Evolutionary conservation across 2,797 vertebrate genomes (phyloP).

Genomic region (Pelochelys cantorii): DNA sequence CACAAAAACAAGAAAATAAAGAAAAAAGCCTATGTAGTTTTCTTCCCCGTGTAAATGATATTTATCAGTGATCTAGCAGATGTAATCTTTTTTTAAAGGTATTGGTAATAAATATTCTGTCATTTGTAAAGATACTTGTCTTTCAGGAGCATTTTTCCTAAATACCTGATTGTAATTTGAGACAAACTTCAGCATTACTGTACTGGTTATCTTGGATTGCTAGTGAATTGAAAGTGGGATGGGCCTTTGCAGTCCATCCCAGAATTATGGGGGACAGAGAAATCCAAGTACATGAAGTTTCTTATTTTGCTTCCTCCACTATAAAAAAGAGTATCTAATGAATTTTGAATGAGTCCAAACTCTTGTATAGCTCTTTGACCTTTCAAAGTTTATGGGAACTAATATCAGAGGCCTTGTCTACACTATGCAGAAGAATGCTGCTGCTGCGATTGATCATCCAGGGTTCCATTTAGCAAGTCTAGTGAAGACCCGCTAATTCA

Average conservation of each 20-base stretch:
- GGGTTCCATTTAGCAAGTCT: too few species aligned
- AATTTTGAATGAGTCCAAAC: background rate
- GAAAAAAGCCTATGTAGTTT: conserved; percentile 76
- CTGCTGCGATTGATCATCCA: too few species aligned
- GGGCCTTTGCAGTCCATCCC: background rate
- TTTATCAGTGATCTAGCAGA: conserved; percentile 82
- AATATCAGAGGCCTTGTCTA: background rate
- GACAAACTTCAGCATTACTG: background rate
- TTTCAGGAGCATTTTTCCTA: conserved; percentile 75
- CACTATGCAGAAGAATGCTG: too few species aligned
- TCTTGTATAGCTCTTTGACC: fast-evolving
- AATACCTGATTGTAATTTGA: background rate
- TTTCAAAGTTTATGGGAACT: fast-evolving
- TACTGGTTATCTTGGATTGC: background rate
- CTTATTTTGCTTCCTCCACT: background rate
- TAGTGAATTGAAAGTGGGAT: background rate
- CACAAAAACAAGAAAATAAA: conserved; percentile 75
- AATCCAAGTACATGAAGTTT: fast-evolving
- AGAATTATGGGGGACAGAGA: background rate
- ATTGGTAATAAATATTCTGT: conserved; percentile 88
- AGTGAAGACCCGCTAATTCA: too few species aligned
- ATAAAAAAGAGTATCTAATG: background rate
- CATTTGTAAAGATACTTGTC: conserved; percentile 84
- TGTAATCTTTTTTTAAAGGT: conserved; percentile 86
- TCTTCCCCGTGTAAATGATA: conserved; percentile 82